phyloP scores from a whole-genome alignment of 1,140 invertebrate genomes.

The Ladona fulva region DNA sequence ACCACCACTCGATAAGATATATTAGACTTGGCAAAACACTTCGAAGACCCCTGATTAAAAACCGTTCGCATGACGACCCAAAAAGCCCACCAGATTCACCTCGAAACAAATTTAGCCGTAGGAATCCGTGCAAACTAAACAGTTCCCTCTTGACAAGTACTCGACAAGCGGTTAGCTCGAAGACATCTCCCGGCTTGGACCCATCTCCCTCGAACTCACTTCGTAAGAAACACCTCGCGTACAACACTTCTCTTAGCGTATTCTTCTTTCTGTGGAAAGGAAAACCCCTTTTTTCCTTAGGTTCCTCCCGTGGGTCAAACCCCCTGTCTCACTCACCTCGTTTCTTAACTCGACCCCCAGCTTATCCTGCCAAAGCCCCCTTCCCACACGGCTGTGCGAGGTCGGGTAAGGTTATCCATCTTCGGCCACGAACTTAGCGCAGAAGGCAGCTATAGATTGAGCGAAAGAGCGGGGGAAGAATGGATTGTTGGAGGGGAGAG shows the following conservation, averaged over 20 bases:
- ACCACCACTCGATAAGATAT: too few relatives aligned
- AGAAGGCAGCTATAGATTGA: slow-evolving; percentile 12
- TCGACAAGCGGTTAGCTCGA: not conserved
- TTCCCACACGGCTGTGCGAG: not conserved
- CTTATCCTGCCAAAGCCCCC: not conserved
- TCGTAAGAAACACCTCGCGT: not conserved
- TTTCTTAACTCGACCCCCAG: not conserved
- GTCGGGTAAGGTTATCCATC: slow-evolving; percentile 19
- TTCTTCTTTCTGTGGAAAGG: not conserved
- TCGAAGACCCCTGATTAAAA: not conserved
- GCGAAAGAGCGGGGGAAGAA: too few relatives aligned
- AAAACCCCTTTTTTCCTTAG: not conserved
- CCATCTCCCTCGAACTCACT: not conserved
- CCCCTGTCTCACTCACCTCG: not conserved
- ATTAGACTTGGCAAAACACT: too few relatives aligned
- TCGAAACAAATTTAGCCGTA: not conserved
- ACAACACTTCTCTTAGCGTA: not conserved
- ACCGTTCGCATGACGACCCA: not conserved
- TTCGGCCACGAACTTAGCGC: slow-evolving; percentile 16
- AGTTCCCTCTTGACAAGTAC: not conserved
- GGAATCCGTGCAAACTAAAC: not conserved
- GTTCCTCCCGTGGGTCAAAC: not conserved
- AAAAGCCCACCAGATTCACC: not conserved
- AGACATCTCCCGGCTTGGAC: not conserved
- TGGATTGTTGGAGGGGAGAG: too few relatives aligned